phyloP scores from a whole-genome alignment of 2,797 vertebrate species.

The Malacoraja senta region DNA sequence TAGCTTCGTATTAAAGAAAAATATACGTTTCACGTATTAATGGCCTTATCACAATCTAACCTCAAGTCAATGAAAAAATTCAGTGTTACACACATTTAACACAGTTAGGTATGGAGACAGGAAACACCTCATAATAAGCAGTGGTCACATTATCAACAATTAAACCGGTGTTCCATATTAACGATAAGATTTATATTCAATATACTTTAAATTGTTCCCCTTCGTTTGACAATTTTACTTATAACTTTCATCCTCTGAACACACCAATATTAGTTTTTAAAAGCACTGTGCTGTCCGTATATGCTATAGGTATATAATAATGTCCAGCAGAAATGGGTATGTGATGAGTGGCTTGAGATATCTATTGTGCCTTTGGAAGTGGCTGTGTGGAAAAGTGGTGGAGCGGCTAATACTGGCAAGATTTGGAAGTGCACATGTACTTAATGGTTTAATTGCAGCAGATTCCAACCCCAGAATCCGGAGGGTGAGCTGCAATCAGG shows the following conservation, averaged over 20 bases:
- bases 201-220: background rate
- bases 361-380: constrained; percentile 31
- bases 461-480: constrained; percentile 58
- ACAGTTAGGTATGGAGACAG: background rate
- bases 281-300: too few species aligned
- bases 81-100: background rate
- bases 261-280: too few species aligned
- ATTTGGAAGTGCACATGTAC: constrained; percentile 35
- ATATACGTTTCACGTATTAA: background rate
- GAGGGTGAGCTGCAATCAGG: constrained; percentile 61
- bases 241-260: background rate
- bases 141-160: background rate
- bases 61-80: background rate
- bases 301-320: background rate
- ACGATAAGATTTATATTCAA: background rate
- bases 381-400: constrained; percentile 29
- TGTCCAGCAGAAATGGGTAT: constrained; percentile 19
- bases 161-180: background rate
- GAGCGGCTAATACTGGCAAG: constrained; percentile 39
- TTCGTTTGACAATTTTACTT: background rate
- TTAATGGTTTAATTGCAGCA: constrained; percentile 70
- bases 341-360: background rate
- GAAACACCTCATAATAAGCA: background rate
- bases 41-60: background rate
- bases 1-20: too few species aligned